Evolutionary conservation across 2,888 invertebrate species (phyloP).

Genomic region (Microctonus aethiopoides): DNA sequence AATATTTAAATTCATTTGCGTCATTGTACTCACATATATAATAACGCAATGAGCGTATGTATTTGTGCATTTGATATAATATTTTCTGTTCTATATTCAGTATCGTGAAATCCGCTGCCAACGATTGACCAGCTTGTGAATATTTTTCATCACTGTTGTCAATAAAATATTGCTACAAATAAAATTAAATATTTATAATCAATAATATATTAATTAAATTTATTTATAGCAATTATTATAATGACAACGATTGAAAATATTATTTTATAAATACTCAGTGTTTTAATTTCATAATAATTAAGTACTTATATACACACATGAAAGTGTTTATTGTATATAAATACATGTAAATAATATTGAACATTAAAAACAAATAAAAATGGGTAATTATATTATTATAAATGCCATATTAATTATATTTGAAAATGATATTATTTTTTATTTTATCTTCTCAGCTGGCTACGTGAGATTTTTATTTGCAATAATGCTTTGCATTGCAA

Average conservation of each 20-base stretch:
- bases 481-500: slow-evolving; percentile 63
- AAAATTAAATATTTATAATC: background rate
- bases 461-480: slow-evolving; percentile 58
- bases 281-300: too few relatives aligned
- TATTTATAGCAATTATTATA: background rate
- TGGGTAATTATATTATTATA: background rate
- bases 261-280: background rate
- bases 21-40: background rate
- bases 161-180: background rate
- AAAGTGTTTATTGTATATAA: background rate
- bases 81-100: background rate
- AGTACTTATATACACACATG: too few relatives aligned
- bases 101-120: background rate
- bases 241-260: background rate
- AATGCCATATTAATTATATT: too few relatives aligned
- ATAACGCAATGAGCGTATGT: background rate
- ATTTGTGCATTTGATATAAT: background rate
- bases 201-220: background rate
- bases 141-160: background rate
- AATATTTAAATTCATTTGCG: background rate
- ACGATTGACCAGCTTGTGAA: background rate
- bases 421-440: background rate
- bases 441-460: slow-evolving; percentile 39
- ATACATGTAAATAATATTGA: background rate
- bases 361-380: background rate